phyloP scores from a whole-genome alignment of 2,888 invertebrate species.

The Carpatolechia fugitivella region DNA sequence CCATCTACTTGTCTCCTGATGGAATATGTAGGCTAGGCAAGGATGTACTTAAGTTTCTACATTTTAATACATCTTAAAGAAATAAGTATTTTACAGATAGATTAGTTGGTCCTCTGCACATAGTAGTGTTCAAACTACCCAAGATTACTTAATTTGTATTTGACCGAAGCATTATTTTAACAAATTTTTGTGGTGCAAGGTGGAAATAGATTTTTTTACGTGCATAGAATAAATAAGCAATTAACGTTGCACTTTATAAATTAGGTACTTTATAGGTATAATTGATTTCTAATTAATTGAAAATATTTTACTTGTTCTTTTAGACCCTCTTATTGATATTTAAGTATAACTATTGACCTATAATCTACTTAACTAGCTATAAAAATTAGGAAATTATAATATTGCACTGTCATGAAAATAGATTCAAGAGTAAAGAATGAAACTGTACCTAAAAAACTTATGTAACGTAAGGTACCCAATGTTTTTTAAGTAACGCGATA shows the following conservation, averaged over 20 bases:
- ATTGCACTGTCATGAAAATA: not conserved
- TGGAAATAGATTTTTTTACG: not conserved
- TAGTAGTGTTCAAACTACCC: no score
- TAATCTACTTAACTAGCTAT: not conserved
- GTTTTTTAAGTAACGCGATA: no score
- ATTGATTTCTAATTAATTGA: constrained; percentile 7
- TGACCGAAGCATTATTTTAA: no score
- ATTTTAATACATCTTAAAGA: not conserved
- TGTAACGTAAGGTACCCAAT: no score
- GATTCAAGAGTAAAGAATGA: not conserved
- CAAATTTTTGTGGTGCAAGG: not conserved
- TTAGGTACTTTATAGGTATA: not conserved
- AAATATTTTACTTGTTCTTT: not conserved
- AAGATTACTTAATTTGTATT: not conserved
- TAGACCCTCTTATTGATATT: no score
- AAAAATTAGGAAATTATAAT: not conserved
- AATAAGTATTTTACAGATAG: constrained; percentile 9
- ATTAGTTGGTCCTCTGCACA: constrained; percentile 10
- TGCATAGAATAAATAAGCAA: not conserved
- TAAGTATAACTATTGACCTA: not conserved
- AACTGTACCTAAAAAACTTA: no score
- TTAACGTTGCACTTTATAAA: no score
- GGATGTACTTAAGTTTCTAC: not conserved
- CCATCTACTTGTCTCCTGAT: no score
- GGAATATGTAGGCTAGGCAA: not conserved